Conservation (phyloP, 2,113 vertebrate genomes). For the Strix aluco region DNA sequence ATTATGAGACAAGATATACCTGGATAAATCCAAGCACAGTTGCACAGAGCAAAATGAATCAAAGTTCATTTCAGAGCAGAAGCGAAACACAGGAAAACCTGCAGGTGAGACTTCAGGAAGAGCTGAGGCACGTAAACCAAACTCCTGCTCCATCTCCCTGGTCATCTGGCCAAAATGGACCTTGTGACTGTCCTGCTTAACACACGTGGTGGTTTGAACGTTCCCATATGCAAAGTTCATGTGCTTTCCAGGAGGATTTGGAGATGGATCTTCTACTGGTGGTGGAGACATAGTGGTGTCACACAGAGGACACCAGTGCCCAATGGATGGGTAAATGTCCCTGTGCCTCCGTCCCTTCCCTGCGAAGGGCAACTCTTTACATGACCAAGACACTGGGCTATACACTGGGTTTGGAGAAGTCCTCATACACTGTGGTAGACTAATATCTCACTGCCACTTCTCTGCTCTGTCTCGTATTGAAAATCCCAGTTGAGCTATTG, state of each 20-base stretch:
- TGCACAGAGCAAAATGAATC: neutral
- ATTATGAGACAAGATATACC: neutral
- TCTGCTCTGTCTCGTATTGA: neutral
- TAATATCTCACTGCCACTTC: neutral
- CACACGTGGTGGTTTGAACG: neutral
- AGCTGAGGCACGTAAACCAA: neutral
- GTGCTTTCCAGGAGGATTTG: neutral
- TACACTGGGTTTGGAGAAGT: neutral
- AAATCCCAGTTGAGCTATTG: neutral
- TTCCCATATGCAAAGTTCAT: neutral
- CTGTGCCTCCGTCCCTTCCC: neutral
- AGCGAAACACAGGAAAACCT: neutral
- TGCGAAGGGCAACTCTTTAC: neutral
- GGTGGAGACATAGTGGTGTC: fast-evolving
- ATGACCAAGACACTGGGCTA: neutral
- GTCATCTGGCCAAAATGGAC: neutral
- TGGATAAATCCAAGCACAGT: neutral
- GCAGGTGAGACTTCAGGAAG: neutral
- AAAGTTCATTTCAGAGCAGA: neutral
- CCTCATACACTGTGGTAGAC: fast-evolving
- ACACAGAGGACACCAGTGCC: neutral
- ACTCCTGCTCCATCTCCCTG: neutral
- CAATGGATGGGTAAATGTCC: neutral
- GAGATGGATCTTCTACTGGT: neutral
- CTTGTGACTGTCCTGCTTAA: neutral